phyloP scores from a whole-genome alignment of 2,797 vertebrate genomes.

The Cyprinella venusta region DNA sequence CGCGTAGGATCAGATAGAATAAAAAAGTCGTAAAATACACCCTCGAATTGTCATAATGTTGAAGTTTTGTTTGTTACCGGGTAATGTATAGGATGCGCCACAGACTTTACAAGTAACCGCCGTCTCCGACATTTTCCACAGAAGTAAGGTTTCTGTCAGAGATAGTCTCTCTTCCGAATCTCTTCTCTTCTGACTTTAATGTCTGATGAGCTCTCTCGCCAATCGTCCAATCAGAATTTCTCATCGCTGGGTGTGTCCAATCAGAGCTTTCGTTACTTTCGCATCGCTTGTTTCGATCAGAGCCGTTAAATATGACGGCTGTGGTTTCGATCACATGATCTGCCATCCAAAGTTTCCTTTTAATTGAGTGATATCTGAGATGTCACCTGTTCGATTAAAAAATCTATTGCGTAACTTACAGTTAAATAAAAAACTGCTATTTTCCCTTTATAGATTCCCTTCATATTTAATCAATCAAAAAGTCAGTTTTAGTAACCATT shows the following conservation, averaged over 20 bases:
- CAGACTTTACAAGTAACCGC: conserved; percentile 62
- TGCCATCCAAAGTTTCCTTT: neutral
- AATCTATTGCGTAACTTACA: neutral
- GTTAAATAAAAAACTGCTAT: neutral
- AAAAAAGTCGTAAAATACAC: neutral
- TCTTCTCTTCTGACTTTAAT: neutral
- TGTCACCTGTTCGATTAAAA: neutral
- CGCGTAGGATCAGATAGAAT: neutral
- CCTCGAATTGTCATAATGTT: neutral
- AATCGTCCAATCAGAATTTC: conserved; percentile 25
- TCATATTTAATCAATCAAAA: neutral
- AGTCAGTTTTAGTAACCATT: neutral
- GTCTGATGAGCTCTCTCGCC: neutral
- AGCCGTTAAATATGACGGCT: no score
- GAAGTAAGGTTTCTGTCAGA: no score
- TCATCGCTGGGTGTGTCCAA: neutral
- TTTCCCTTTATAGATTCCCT: neutral
- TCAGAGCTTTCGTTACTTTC: conserved; percentile 1
- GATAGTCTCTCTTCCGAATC: neutral
- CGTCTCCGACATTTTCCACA: conserved; percentile 25
- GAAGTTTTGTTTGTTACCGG: conserved; percentile 61
- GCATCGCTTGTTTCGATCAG: neutral
- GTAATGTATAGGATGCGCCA: conserved; percentile 65
- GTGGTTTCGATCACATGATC: no score
- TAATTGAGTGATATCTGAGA: neutral